Percentiles rank a stretch among this genome's conserved stretches.
Evolutionary conservation across 2,797 vertebrate genomes (phyloP).

Genomic region (Darevskia nairensis): DNA sequence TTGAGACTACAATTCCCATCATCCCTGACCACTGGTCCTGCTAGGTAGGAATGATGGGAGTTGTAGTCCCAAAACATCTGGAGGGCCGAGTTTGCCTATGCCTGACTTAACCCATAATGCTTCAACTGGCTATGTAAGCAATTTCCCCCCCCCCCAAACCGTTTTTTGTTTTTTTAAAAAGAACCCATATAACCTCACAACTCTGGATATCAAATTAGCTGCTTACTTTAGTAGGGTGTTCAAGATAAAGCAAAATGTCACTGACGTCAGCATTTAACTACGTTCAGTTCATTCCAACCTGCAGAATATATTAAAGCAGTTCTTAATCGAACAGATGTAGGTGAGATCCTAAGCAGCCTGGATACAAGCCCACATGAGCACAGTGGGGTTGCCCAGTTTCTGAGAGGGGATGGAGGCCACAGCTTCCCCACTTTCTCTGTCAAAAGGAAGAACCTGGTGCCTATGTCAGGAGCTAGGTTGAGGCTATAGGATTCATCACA

Average conservation of each 20-base stretch:
- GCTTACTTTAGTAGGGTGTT: neutral
- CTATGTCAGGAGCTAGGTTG: accelerated
- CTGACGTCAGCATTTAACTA: neutral
- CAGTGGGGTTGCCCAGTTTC: neutral
- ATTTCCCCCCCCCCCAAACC: too few species aligned
- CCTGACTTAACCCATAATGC: neutral
- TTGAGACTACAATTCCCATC: too few species aligned
- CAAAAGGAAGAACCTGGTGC: too few species aligned
- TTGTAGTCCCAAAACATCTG: too few species aligned
- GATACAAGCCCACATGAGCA: neutral
- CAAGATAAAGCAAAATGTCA: neutral
- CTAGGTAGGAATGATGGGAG: too few species aligned
- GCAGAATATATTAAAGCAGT: neutral
- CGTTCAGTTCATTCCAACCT: neutral
- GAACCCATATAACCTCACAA: neutral
- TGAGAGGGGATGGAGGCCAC: neutral
- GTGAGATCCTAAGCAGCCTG: neutral
- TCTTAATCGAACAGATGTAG: too few species aligned
- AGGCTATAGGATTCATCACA: neutral
- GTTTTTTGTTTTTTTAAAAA: neutral
- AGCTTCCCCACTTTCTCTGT: neutral
- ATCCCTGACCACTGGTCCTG: too few species aligned
- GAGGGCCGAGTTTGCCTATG: too few species aligned
- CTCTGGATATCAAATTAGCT: neutral
- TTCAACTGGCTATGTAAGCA: neutral